Percentiles rank a stretch among this genome's conserved stretches.
Conservation (phyloP, 2,888 invertebrate species). For the Bembecia ichneumoniformis region DNA sequence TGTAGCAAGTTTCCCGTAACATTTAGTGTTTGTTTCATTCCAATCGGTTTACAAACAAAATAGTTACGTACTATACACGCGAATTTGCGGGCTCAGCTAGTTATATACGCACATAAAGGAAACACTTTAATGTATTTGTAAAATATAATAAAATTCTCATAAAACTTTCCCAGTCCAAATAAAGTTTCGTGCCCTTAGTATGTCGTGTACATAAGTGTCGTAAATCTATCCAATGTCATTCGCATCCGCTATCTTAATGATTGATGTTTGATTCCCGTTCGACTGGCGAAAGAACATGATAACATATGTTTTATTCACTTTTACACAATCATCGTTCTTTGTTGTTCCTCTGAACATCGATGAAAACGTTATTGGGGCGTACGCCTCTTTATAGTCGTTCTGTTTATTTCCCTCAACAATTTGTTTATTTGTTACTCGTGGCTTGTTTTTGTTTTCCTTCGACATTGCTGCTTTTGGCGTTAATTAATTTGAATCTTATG, state of each 20-base stretch:
- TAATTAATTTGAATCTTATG: neutral
- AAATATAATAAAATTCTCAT: too few relatives aligned
- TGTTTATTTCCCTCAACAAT: neutral
- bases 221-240: slow-evolving; percentile 13
- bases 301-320: slow-evolving; percentile 11
- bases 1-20: too few relatives aligned
- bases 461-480: neutral
- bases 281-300: slow-evolving; percentile 15
- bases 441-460: neutral
- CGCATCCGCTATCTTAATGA: slow-evolving; percentile 13
- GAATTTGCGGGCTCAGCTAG: too few relatives aligned
- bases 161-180: too few relatives aligned
- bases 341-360: neutral
- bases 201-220: slow-evolving; percentile 4
- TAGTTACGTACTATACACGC: too few relatives aligned
- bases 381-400: neutral
- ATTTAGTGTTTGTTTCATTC: too few relatives aligned
- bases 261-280: slow-evolving; percentile 16
- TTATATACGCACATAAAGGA: too few relatives aligned
- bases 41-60: too few relatives aligned
- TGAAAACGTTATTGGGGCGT: neutral
- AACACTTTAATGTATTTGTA: too few relatives aligned
- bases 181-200: neutral
- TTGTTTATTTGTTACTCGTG: neutral
- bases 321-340: neutral